A percentile compares a stretch with the other conserved stretches of the same genome.
These are phyloP conservation scores for Chymomyza costata DNA, from an alignment of 1,140 invertebrate genomes.

Conservation along the genomic window DNA sequence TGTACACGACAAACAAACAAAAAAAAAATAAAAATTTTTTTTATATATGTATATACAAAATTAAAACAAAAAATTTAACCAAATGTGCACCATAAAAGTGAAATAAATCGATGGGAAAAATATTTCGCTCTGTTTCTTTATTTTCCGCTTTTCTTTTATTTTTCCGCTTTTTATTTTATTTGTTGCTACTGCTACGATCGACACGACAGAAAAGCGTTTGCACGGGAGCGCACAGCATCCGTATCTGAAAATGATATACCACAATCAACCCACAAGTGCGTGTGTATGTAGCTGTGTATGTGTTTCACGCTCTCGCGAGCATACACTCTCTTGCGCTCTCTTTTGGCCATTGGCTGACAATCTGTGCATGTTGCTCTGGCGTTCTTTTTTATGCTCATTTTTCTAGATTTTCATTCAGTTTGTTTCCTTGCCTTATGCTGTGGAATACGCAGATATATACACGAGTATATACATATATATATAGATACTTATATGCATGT, in stretches of 20 bases:
- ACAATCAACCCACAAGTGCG: constrained; percentile 19
- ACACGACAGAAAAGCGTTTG: constrained; percentile 26
- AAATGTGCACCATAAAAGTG: no score
- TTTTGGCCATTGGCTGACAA: no score
- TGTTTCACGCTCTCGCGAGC: constrained; percentile 18
- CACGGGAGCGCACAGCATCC: constrained; percentile 49
- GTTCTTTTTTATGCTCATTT: no score
- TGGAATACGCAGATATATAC: constrained; percentile 7
- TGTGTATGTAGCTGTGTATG: constrained; percentile 7
- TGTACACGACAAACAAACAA: constrained; percentile 15
- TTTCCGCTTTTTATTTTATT: background rate
- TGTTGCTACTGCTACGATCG: constrained; percentile 24
- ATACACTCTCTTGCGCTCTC: constrained; percentile 1
- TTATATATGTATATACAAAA: no score
- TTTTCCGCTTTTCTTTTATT: background rate
- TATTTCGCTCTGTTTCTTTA: constrained; percentile 43
- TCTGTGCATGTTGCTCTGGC: no score
- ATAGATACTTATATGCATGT: constrained; percentile 4
- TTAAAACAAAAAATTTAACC: no score
- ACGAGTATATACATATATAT: constrained; percentile 9
- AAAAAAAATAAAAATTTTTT: no score
- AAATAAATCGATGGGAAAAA: constrained; percentile 32
- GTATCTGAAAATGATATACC: constrained; percentile 63
- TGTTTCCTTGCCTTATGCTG: background rate
- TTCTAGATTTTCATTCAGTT: no score